phyloP scores from a whole-genome alignment of 2,113 vertebrate genomes.

The Labeo catla region DNA sequence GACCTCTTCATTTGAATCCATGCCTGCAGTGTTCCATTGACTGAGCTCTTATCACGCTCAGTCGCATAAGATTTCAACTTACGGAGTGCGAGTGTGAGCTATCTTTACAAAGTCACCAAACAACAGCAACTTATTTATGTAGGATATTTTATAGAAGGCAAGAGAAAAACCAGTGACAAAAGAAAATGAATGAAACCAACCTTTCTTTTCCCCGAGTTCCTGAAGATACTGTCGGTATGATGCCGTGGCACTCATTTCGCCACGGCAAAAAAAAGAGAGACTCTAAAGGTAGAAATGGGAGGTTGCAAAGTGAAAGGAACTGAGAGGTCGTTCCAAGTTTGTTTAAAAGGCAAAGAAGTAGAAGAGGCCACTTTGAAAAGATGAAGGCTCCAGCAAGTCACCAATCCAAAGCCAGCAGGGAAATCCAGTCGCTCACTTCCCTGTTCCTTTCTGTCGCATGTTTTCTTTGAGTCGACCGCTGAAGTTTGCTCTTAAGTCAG shows the following conservation, averaged over 20 bases:
- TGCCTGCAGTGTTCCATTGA: neutral
- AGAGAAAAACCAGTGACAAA: neutral
- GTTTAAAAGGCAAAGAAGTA: neutral
- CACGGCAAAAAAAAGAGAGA: neutral
- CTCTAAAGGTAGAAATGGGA: conserved; percentile 2
- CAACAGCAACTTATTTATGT: neutral
- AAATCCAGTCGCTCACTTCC: conserved; percentile 60
- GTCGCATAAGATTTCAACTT: neutral
- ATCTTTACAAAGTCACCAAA: neutral
- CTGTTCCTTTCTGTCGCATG: conserved; percentile 43
- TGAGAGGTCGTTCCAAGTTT: conserved; percentile 18
- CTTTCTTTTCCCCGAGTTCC: conserved; percentile 78
- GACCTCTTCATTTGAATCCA: conserved; percentile 8
- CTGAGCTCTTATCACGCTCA: conserved; percentile 11
- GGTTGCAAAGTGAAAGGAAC: neutral
- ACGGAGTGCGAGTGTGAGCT: neutral
- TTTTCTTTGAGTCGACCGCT: neutral
- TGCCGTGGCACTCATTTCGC: conserved; percentile 73
- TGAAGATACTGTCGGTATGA: conserved; percentile 78
- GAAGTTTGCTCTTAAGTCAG: neutral
- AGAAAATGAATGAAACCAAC: conserved; percentile 65
- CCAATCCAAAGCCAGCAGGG: conserved; percentile 61
- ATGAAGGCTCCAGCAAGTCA: conserved; percentile 32
- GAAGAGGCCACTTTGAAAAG: neutral
- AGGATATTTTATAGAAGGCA: neutral